Evolutionary conservation across 23 tunicate genomes (phyloP), one percentile per base, ranked within the genome.

Genomic region (Halocynthia roretzi): DNA sequence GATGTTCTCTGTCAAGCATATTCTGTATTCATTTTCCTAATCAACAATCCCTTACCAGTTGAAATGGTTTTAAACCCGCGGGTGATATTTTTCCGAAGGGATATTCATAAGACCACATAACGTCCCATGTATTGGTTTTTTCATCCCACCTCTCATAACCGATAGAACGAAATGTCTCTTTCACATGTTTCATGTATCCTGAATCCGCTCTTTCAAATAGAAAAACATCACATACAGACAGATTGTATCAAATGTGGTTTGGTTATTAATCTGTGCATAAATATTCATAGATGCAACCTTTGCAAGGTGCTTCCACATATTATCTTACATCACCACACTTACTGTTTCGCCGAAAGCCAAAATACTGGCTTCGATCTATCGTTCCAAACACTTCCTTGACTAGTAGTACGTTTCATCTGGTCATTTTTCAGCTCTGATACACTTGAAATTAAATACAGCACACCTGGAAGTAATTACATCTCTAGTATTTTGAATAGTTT

Each of bases 61-160:
- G 96, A 70, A 80, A 71, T 51, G 82, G 67, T 49, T 70, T 80
- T 18, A 89, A 20, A 15, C 61, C 54, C 5, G 62, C 56, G 2
- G 79, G 71, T 49, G 51, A 31, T 31, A 31, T 31, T 15, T 82
- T 53, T 31, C 95, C 82, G 76, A 93, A 93, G 23, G 98, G 98
- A 75, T 93, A 93, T 11, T 87, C 89, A 68, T 93, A 89, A 8
- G 86, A 54, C 98, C 98, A 93, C 94, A 93, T 61, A 50, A 93
- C 90, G 80, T 87, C 89, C 98, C 98, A 93, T 17, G 62, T 11
- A 44, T 75, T 84, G 52, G 74, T 54, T 51, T 52, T 61, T 23
- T 22, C 77, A 75, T 78, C 72, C 79, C 81, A 86, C 64, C 96
- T 81, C 6, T 84, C 88, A 70, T 67, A 89, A 19, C 96, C 96